Percentiles rank a stretch among this genome's conserved stretches.
These are phyloP conservation scores for Drosophila lini DNA, from an alignment of 1,140 invertebrate genomes.

Conservation along the genomic window DNA sequence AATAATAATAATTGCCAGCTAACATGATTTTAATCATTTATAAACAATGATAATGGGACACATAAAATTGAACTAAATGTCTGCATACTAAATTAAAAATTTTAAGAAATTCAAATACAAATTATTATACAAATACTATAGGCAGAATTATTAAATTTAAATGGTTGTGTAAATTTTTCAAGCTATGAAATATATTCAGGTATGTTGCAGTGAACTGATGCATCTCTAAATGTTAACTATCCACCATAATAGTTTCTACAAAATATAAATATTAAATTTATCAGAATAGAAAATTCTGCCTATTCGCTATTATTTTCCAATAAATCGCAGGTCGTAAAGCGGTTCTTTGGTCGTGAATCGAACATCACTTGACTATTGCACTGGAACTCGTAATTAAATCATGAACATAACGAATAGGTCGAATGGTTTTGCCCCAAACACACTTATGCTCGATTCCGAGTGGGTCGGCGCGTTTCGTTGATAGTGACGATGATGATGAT, in stretches of 20 bases:
- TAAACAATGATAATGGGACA: constrained; percentile 38
- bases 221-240: not conserved
- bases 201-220: not conserved
- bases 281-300: not conserved
- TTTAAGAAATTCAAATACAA: no score
- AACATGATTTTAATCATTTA: constrained; percentile 59
- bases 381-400: constrained; percentile 64
- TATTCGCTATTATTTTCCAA: not conserved
- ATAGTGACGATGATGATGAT: constrained; percentile 21
- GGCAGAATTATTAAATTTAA: not conserved
- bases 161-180: not conserved
- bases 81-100: no score
- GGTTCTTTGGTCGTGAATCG: constrained; percentile 13
- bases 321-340: not conserved
- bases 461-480: constrained; percentile 10
- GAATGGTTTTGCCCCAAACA: constrained; percentile 5
- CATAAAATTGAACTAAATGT: not conserved
- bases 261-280: not conserved
- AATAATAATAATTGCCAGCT: constrained; percentile 56
- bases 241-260: not conserved
- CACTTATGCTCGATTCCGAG: constrained; percentile 13
- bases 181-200: not conserved
- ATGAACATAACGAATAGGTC: constrained; percentile 37
- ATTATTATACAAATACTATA: not conserved
- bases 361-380: constrained; percentile 20